Percentiles rank a stretch among this genome's conserved stretches.
Conservation (phyloP, 2,113 vertebrate species). For the Tragelaphus scriptus region DNA sequence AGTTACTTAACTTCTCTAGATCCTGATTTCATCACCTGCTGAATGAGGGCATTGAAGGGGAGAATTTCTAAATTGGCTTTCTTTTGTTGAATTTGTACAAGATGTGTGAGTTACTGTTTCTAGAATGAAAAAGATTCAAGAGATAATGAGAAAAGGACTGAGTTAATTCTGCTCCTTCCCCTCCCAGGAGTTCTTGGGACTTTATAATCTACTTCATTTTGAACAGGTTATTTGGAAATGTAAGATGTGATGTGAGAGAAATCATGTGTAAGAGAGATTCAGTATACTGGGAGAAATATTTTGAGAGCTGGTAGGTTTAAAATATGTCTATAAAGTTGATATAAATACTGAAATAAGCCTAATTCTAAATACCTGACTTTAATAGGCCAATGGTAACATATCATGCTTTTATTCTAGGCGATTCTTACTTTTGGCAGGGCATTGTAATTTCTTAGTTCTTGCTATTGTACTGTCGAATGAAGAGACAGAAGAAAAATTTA, state of each 20-base stretch:
- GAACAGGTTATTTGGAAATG: not conserved
- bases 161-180: not conserved
- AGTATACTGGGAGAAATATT: constrained; percentile 1
- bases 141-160: not conserved
- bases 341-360: not conserved
- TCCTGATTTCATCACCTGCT: constrained; percentile 24
- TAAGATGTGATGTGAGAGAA: not conserved
- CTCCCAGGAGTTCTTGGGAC: not conserved
- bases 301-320: not conserved
- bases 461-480: not conserved
- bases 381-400: not conserved
- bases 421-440: not conserved
- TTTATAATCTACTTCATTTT: constrained; percentile 30
- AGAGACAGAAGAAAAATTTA: not conserved
- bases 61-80: constrained; percentile 28
- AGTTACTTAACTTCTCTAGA: constrained; percentile 33
- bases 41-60: not conserved
- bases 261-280: not conserved
- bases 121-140: not conserved
- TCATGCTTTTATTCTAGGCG: not conserved
- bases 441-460: constrained; percentile 28
- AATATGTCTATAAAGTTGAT: not conserved
- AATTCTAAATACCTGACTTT: not conserved
- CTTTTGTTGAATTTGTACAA: not conserved
- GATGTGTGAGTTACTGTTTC: not conserved